Evolutionary conservation across 37 sponge, comb jelly and placozoan species (phyloP).

Genomic region (Chondrilla cf. caribensis): DNA sequence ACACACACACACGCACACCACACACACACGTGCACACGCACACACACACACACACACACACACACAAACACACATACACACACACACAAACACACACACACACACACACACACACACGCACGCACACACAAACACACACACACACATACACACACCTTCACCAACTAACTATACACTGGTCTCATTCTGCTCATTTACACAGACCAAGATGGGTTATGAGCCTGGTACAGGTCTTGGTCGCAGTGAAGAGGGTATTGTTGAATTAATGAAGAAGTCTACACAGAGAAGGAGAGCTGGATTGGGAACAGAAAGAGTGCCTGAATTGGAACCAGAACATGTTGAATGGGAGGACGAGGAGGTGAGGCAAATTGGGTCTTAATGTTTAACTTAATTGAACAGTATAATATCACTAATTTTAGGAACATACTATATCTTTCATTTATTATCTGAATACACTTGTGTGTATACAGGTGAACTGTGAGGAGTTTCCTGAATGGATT

Average conservation of each 20-base stretch:
- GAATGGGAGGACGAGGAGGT: constrained; percentile 76
- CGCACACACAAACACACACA: constrained; percentile 9
- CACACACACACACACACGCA: constrained; percentile 18
- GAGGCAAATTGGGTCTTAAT: too few relatives aligned
- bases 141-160: constrained; percentile 9
- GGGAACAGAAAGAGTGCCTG: constrained; percentile 33
- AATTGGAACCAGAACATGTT: constrained; percentile 54
- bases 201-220: constrained; percentile 79
- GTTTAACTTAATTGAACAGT: constrained; percentile 21
- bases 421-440: background rate
- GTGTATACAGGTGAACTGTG: constrained; percentile 22
- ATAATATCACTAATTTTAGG: background rate
- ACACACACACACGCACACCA: too few relatives aligned
- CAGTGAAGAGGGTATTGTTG: constrained; percentile 49
- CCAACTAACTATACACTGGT: background rate
- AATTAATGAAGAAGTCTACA: constrained; percentile 51
- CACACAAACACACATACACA: constrained; percentile 9
- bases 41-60: constrained; percentile 15
- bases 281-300: constrained; percentile 69
- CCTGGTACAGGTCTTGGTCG: constrained; percentile 66
- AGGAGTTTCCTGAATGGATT: constrained; percentile 68
- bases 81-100: background rate
- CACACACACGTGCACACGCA: constrained; percentile 4
- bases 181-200: background rate
- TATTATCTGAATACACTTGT: too few relatives aligned